These are phyloP conservation scores for Eupsilia transversa DNA, from an alignment of 2,888 invertebrate genomes.

Conservation along the genomic window DNA sequence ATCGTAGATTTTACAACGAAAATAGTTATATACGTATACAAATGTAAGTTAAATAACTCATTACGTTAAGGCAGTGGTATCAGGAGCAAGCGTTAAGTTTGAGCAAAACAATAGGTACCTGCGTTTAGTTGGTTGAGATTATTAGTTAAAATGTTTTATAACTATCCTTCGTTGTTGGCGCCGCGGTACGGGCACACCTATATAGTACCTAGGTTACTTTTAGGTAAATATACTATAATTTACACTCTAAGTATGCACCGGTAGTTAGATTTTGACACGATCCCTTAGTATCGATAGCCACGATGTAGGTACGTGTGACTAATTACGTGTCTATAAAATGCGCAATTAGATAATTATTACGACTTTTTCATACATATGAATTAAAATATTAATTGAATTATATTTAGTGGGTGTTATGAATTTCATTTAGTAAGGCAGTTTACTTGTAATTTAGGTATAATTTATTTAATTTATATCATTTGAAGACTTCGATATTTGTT, in stretches of 20 bases:
- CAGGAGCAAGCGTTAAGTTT: constrained; percentile 68
- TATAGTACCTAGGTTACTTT: constrained; percentile 59
- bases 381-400: constrained; percentile 50
- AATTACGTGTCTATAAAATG: constrained; percentile 79
- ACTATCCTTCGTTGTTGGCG: constrained; percentile 68
- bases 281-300: constrained; percentile 76
- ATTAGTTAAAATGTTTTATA: constrained; percentile 52
- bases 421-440: constrained; percentile 47
- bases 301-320: constrained; percentile 69
- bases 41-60: constrained; percentile 73
- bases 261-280: constrained; percentile 84
- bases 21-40: constrained; percentile 81
- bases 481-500: constrained; percentile 77
- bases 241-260: constrained; percentile 76
- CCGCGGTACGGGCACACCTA: constrained; percentile 63
- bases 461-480: constrained; percentile 60
- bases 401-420: constrained; percentile 42
- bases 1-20: constrained; percentile 89
- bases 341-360: constrained; percentile 75
- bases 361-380: constrained; percentile 50
- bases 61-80: constrained; percentile 68
- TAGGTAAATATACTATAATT: constrained; percentile 66
- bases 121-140: constrained; percentile 49
- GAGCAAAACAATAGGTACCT: constrained; percentile 66
- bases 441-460: constrained; percentile 46